Evolutionary conservation across 2,797 vertebrate genomes (phyloP).

Genomic region (Sitta carolinensis): DNA sequence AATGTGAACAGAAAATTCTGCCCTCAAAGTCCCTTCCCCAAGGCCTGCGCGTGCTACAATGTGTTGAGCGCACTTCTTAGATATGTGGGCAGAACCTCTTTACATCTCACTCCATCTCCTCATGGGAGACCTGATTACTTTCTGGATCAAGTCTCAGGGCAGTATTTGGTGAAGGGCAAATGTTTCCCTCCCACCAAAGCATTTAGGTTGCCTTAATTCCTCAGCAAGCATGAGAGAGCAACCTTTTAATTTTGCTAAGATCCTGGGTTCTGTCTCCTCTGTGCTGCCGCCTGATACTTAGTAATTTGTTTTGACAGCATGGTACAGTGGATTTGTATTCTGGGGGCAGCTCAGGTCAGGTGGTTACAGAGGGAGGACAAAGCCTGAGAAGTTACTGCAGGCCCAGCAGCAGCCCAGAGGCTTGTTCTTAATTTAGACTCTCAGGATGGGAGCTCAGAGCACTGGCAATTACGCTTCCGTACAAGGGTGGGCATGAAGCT

Average conservation of each 20-base stretch:
- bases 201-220: not conserved
- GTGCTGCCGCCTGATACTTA: not conserved
- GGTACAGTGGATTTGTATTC: slow-evolving; percentile 17
- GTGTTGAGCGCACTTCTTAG: not conserved
- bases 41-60: rapidly evolving
- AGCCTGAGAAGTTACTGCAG: slow-evolving; percentile 34
- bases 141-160: not conserved
- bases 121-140: not conserved
- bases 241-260: not conserved
- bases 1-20: not conserved
- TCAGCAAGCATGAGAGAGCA: not conserved
- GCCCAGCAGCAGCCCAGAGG: slow-evolving; percentile 34
- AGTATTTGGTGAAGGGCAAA: not conserved
- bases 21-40: not conserved
- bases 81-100: not conserved
- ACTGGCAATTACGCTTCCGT: not conserved
- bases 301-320: slow-evolving; percentile 50
- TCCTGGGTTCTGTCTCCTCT: not conserved
- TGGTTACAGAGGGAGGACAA: not conserved
- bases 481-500: not conserved
- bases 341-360: slow-evolving; percentile 50
- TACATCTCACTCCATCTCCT: not conserved
- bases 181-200: not conserved
- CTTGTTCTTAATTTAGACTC: slow-evolving; percentile 61
- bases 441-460: slow-evolving; percentile 8